These are phyloP conservation scores for Drosophila baimaii DNA, from an alignment of 1,140 invertebrate species.

Conservation along the genomic window DNA sequence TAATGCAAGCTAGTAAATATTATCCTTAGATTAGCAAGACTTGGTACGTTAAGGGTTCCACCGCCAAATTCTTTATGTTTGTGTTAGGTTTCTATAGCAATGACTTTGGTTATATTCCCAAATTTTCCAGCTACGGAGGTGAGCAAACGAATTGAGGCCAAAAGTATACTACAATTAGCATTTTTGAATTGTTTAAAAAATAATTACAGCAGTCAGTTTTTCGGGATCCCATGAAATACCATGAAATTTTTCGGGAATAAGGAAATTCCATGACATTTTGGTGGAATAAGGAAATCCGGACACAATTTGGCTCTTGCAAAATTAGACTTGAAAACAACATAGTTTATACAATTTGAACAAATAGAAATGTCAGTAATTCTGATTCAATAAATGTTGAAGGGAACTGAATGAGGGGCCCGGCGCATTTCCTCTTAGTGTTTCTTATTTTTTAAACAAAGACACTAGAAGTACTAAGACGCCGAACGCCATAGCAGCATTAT, in stretches of 20 bases:
- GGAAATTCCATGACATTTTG: neutral
- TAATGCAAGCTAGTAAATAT: slow-evolving; percentile 45
- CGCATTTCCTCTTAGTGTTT: no score
- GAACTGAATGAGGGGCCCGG: no score
- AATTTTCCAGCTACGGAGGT: neutral
- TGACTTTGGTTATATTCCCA: neutral
- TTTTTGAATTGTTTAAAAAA: slow-evolving; percentile 1
- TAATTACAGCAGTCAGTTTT: neutral
- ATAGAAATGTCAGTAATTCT: no score
- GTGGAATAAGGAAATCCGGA: neutral
- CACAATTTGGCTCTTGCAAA: neutral
- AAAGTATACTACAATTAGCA: slow-evolving; percentile 6
- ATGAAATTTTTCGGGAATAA: neutral
- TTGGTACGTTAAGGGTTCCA: slow-evolving; percentile 29
- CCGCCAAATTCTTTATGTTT: slow-evolving; percentile 42
- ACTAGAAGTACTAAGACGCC: no score
- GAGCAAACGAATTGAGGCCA: slow-evolving; percentile 4
- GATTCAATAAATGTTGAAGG: no score
- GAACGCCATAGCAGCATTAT: no score
- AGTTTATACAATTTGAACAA: neutral
- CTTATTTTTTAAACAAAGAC: no score
- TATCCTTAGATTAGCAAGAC: slow-evolving; percentile 41
- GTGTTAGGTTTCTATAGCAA: slow-evolving; percentile 35
- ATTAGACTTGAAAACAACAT: slow-evolving; percentile 1
- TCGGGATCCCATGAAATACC: neutral